A percentile compares a stretch with the other conserved stretches of the same genome.
Conservation (phyloP, 2,888 invertebrate genomes). For the Drosophila mayaguana region DNA sequence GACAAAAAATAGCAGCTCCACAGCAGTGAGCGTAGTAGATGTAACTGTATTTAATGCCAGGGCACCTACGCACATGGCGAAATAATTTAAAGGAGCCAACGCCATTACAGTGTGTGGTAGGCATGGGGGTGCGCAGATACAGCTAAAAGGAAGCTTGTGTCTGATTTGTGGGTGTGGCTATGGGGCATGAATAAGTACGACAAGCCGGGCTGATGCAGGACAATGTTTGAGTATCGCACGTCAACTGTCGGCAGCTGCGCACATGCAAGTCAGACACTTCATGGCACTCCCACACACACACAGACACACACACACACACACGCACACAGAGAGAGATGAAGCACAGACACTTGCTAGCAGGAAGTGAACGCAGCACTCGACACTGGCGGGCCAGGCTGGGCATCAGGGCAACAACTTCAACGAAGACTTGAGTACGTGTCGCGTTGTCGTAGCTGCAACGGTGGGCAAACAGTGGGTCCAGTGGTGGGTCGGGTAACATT, state of each 20-base stretch:
- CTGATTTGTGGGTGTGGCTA: constrained; percentile 17
- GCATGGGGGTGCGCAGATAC: not conserved
- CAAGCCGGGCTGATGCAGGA: constrained; percentile 46
- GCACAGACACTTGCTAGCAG: constrained; percentile 38
- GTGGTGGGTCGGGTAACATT: not conserved
- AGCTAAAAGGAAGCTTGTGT: not conserved
- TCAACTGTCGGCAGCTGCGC: constrained; percentile 75
- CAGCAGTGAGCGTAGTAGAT: constrained; percentile 34
- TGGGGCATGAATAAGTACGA: constrained; percentile 49
- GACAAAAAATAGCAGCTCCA: not conserved
- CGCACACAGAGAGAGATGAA: not conserved
- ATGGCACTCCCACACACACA: constrained; percentile 46
- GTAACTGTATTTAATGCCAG: constrained; percentile 52
- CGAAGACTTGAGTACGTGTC: constrained; percentile 57
- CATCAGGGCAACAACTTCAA: constrained; percentile 61
- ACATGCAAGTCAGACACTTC: constrained; percentile 76
- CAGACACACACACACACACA: not conserved
- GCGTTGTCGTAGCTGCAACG: constrained; percentile 38
- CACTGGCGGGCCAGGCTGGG: constrained; percentile 51
- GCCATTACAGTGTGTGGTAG: constrained; percentile 34
- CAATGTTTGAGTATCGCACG: constrained; percentile 66
- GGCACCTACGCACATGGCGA: constrained; percentile 56
- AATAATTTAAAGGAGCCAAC: constrained; percentile 59
- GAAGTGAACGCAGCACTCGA: constrained; percentile 68
- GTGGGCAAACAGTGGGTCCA: constrained; percentile 23